A percentile compares a stretch with the other conserved stretches of the same genome.
Evolutionary conservation across 2,888 invertebrate species (phyloP).

Genomic region (Synergus gifuensis): DNA sequence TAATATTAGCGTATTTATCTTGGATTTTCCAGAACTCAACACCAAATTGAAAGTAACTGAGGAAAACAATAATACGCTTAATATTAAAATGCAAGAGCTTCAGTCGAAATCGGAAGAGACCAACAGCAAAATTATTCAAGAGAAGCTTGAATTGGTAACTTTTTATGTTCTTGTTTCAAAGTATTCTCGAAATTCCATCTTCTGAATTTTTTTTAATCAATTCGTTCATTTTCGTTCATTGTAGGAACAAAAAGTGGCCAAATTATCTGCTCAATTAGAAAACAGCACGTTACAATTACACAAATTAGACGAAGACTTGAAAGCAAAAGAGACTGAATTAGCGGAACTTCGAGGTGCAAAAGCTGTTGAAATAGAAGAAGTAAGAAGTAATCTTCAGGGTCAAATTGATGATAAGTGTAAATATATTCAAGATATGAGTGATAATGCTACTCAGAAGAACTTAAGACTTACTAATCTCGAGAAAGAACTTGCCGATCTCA

Average conservation of each 20-base stretch:
- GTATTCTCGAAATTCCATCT: not conserved
- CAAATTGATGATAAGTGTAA: slow-evolving; percentile 70
- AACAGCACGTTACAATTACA: slow-evolving; percentile 81
- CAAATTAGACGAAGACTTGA: slow-evolving; percentile 80
- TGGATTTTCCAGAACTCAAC: slow-evolving; percentile 77
- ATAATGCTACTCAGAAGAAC: slow-evolving; percentile 63
- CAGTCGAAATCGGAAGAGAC: slow-evolving; percentile 80
- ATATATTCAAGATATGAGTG: slow-evolving; percentile 66
- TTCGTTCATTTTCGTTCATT: slow-evolving; percentile 13
- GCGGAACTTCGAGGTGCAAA: slow-evolving; percentile 67
- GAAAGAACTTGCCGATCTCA: slow-evolving; percentile 68
- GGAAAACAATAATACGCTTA: slow-evolving; percentile 80
- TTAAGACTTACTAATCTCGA: slow-evolving; percentile 66
- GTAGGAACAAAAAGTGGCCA: slow-evolving; percentile 77
- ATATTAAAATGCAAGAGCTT: slow-evolving; percentile 76
- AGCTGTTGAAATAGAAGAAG: slow-evolving; percentile 66
- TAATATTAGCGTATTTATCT: slow-evolving; percentile 15
- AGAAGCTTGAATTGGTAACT: slow-evolving; percentile 73
- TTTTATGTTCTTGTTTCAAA: not conserved
- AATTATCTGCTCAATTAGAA: slow-evolving; percentile 80
- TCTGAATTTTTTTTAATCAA: not conserved
- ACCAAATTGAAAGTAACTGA: slow-evolving; percentile 79
- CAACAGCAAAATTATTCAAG: slow-evolving; percentile 60
- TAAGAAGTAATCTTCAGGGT: slow-evolving; percentile 68
- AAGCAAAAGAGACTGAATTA: slow-evolving; percentile 80